A percentile compares a stretch with the other conserved stretches of the same genome.
Evolutionary conservation across 1,140 invertebrate species (phyloP).

Genomic region (Ceratina australensis): DNA sequence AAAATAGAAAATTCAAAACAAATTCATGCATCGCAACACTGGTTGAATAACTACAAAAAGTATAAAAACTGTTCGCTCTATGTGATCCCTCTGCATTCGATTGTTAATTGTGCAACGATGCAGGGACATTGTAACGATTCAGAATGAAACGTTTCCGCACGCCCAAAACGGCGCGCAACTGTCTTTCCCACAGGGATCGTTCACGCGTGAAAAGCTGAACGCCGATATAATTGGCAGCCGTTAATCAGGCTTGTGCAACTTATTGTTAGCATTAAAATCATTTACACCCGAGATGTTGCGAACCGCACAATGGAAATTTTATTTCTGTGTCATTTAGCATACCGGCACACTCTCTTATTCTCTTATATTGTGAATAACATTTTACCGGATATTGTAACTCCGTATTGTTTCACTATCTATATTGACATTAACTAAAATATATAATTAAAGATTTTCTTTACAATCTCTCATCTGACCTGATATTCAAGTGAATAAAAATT

Average conservation of each 20-base stretch:
- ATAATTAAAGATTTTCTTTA: no score
- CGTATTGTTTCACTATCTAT: no score
- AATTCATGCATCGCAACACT: no score
- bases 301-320: constrained; percentile 51
- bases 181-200: constrained; percentile 60
- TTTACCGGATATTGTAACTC: no score
- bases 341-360: no score
- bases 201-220: constrained; percentile 56
- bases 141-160: constrained; percentile 42
- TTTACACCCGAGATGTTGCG: constrained; percentile 54
- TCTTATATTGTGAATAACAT: no score
- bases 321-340: constrained; percentile 37
- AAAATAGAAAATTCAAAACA: no score
- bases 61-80: neutral
- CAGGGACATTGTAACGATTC: constrained; percentile 39
- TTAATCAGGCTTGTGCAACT: constrained; percentile 55
- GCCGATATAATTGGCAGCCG: constrained; percentile 54
- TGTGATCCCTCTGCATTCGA: neutral
- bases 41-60: neutral
- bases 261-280: constrained; percentile 59
- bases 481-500: no score
- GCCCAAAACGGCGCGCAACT: constrained; percentile 23
- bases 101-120: constrained; percentile 23
- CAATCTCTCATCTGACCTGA: no score
- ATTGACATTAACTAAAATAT: no score